phyloP scores from a whole-genome alignment of 2,888 invertebrate genomes.

The Aromia moschata region DNA sequence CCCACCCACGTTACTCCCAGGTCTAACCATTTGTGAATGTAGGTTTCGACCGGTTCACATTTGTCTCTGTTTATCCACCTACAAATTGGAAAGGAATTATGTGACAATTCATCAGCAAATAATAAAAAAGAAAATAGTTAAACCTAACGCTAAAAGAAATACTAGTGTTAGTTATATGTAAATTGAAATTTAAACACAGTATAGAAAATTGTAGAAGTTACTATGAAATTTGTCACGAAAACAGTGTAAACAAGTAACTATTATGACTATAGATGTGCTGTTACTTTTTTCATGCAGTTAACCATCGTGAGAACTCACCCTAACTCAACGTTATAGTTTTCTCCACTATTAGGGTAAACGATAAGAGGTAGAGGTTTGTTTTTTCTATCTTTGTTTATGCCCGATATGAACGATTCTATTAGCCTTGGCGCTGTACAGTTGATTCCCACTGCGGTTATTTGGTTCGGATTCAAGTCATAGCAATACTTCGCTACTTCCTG shows the following conservation, averaged over 20 bases:
- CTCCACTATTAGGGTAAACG: conserved; percentile 94
- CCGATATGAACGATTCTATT: conserved; percentile 70
- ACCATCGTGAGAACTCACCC: too few species aligned
- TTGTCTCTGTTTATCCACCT: conserved; percentile 79
- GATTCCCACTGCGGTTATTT: conserved; percentile 86
- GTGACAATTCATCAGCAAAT: too few species aligned
- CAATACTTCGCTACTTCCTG: conserved; percentile 76
- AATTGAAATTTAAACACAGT: too few species aligned
- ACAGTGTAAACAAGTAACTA: too few species aligned
- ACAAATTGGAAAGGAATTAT: too few species aligned
- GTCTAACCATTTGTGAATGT: conserved; percentile 82
- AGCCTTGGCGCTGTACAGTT: conserved; percentile 83
- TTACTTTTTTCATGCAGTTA: too few species aligned
- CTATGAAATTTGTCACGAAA: too few species aligned
- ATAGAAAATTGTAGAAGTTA: too few species aligned
- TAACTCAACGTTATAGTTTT: conserved; percentile 76
- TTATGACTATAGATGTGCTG: too few species aligned
- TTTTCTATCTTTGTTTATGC: conserved; percentile 65
- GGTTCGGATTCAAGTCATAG: conserved; percentile 69
- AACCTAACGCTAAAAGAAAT: too few species aligned
- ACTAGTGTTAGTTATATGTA: too few species aligned
- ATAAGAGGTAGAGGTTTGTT: conserved; percentile 75
- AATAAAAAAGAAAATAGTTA: too few species aligned
- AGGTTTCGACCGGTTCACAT: conserved; percentile 75
- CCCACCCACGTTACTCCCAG: conserved; percentile 87